Base-by-base conservation (phyloP, 2,888 invertebrate species). In the Timema cristinae region DNA sequence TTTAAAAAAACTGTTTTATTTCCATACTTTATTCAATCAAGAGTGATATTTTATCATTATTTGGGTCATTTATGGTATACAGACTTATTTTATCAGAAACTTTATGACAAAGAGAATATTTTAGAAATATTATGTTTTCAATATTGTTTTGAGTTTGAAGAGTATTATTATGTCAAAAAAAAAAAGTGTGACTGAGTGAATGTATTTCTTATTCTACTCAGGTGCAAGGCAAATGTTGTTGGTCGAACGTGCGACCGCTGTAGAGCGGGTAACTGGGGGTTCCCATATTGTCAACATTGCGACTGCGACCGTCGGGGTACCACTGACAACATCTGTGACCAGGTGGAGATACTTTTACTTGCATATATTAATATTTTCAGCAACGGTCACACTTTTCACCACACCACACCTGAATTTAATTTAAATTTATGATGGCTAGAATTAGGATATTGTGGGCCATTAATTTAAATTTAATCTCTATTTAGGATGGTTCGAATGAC, bases 231-330 rank as follows among this genome's bases (percentile, higher is more conserved):
- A 48, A 93, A 96, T 79, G 90, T 98, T 49, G 92, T 92, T 2
- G 96, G 95, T 0, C 87, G 97, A 5, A 90, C 90, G 32, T 99
- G 99, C 81, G 94, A 97, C 80, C 88, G 87, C 70, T 99, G 99
- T 80, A 83, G 87, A 67, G 86, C 93, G 16, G 97, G 97, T 0
- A 91, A 89, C 81, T 93, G 88, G 79, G 89, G 90, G 4, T 99
- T 95, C 83, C 99, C 99, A 0, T 87, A 91, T 75, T 99, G 99
- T 80, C 87, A 90, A 68, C 86, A 86, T 49, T 98, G 97, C 79
- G 88, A 90, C 70, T 97, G 97, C 80, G 90, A 92, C 76, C 80
- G 85, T 0, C 85, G 90, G n/a, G 97, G 97, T 63, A 94, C 96
- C 0, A 92, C 91, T 0, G 85, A 87, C 16, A 93, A 94, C 70